phyloP scores from a whole-genome alignment of 2,113 vertebrate genomes.

The Indri indri region DNA sequence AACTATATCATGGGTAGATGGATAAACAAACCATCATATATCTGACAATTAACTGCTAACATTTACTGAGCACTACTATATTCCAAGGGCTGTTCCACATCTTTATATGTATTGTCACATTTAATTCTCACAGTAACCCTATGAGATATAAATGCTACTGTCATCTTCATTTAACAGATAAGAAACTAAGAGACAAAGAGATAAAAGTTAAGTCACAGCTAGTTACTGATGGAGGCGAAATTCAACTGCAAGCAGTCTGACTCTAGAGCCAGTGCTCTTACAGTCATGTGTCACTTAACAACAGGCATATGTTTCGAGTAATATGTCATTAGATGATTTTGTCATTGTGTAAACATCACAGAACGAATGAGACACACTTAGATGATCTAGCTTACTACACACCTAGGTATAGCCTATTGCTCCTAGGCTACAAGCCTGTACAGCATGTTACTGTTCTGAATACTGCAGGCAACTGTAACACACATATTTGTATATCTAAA shows the following conservation, averaged over 20 bases:
- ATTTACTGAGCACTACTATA: neutral
- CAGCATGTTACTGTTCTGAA: no score
- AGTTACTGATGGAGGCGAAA: neutral
- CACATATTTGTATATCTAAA: no score
- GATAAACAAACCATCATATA: neutral
- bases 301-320: no score
- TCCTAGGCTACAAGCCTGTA: no score
- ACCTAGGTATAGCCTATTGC: no score
- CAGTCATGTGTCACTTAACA: no score
- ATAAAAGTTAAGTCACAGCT: neutral
- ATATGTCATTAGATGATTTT: no score
- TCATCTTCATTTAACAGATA: neutral
- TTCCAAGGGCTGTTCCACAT: neutral
- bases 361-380: no score
- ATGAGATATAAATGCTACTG: neutral
- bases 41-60: neutral
- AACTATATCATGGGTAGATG: neutral
- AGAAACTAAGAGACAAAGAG: neutral
- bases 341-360: no score
- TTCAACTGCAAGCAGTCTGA: neutral
- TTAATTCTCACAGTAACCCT: neutral
- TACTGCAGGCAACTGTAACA: no score
- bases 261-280: neutral
- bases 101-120: neutral
- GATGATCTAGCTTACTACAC: no score